Evolutionary conservation across 2,888 invertebrate species (phyloP), one percentile per base, ranked within the genome.

Genomic region (Epinotia demarniana): DNA sequence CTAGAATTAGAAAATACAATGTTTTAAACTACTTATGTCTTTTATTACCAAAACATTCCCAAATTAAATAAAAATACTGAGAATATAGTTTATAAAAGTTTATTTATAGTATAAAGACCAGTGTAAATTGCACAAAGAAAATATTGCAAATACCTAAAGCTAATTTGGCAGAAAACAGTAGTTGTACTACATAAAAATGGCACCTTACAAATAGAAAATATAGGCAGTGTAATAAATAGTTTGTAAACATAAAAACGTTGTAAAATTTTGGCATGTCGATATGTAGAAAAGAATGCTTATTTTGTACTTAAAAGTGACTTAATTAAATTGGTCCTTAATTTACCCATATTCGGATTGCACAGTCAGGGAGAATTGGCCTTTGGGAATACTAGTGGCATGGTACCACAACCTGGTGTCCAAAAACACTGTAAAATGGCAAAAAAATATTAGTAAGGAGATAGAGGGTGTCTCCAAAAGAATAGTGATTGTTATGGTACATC

Each of bases 391-490:
- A 55, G 98, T 98, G 70, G 97, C 96, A 88, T 98, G 98, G 87
- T 98, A 98, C 98, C 98, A 99, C 77, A 97, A 95, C 81, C 98
- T 96, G 0, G 98, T 98, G 86, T 99, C 98, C 71, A 98, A 93
- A 76, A 98, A 94, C 77, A 98, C 97, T 97, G 91, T 78, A 95
- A 92, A 13, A 74, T 80, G 80, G 77, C 77, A 77, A 69, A 53
- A 53, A 53, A 4, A 53, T 27, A n/a, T 53, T 6, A 39, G 49
- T 46, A 46, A 46, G 13, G 13, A 46, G 13, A 46, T 46, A 4
- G 46, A 13, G 1, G 13, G 13, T 13, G 13, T 13, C 13, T 13
- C 12, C 3, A 46, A 46, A 13, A 46, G 3, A 3, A 46, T 3
- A 13, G 46, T 46, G 3, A 46, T 46, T 13, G 4, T 46, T 46